Evolutionary conservation across 2,888 invertebrate species (phyloP).

Genomic region (Exephanes ischioxanthus): DNA sequence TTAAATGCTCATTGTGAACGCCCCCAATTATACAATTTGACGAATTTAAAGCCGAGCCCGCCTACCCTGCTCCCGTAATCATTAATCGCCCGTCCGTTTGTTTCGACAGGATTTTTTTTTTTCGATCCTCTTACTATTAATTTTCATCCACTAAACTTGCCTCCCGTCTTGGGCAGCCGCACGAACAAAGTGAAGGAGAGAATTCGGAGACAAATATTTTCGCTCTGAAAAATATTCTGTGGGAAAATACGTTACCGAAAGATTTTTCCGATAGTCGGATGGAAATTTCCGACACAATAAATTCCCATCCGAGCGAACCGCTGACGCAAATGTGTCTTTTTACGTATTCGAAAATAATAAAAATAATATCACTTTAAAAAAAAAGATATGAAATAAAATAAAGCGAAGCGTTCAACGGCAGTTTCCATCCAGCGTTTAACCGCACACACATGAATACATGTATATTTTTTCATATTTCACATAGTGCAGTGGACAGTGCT

Average conservation of each 20-base stretch:
- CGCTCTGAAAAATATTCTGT: neutral
- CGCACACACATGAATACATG: neutral
- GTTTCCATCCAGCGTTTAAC: constrained; percentile 21
- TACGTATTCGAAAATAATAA: constrained; percentile 27
- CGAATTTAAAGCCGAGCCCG: constrained; percentile 41
- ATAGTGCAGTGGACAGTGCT: constrained; percentile 1
- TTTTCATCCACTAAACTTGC: neutral
- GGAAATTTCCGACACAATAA: neutral
- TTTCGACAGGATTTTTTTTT: neutral
- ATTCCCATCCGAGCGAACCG: neutral
- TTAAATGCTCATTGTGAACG: constrained; percentile 51
- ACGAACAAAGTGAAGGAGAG: neutral
- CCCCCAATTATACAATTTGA: constrained; percentile 56
- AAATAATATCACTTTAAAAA: constrained; percentile 4
- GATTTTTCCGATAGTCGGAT: neutral
- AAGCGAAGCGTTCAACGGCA: constrained; percentile 19
- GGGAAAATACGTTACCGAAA: neutral
- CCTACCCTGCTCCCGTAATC: constrained; percentile 34
- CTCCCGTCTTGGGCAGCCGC: neutral
- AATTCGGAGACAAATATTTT: neutral
- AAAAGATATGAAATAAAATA: neutral
- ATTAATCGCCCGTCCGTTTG: constrained; percentile 41
- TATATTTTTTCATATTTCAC: constrained; percentile 4
- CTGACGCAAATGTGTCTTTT: constrained; percentile 36
- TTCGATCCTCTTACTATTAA: neutral